Evolutionary conservation across 2,888 invertebrate genomes (phyloP).

Genomic region (Amphiduros pacificus): DNA sequence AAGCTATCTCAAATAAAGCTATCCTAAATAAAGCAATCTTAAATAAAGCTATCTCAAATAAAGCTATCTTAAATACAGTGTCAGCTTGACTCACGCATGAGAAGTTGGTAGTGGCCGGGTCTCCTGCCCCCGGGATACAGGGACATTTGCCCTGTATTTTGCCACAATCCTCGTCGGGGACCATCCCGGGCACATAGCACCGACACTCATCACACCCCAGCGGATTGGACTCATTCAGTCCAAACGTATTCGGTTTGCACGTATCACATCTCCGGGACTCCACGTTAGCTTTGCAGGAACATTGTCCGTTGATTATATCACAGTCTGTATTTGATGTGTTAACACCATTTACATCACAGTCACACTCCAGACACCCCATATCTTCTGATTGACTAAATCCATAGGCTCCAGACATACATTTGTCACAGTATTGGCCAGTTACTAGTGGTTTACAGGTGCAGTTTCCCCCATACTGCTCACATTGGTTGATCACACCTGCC

Average conservation of each 20-base stretch:
- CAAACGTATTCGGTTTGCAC: constrained; percentile 32
- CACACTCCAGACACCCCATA: constrained; percentile 21
- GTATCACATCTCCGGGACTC: constrained; percentile 27
- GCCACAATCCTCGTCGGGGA: constrained; percentile 16
- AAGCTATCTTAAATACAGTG: neutral
- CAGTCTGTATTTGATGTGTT: constrained; percentile 1
- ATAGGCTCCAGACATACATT: constrained; percentile 92
- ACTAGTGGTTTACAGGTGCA: constrained; percentile 72
- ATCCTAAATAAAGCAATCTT: no score
- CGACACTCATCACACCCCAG: constrained; percentile 23
- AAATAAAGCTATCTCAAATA: no score
- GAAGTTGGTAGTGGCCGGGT: constrained; percentile 5
- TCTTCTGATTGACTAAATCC: constrained; percentile 72
- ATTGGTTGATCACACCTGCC: constrained; percentile 57
- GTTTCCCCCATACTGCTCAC: constrained; percentile 66
- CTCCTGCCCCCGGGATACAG: constrained; percentile 16
- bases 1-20: no score
- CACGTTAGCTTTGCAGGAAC: constrained; percentile 27
- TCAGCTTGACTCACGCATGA: constrained; percentile 10
- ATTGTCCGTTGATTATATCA: constrained; percentile 22
- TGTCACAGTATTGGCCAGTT: constrained; percentile 89
- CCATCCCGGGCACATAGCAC: constrained; percentile 23
- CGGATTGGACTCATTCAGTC: constrained; percentile 15
- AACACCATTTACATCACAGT: constrained; percentile 18
- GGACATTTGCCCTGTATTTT: constrained; percentile 23